Conservation (phyloP, 2,888 invertebrate genomes). For the Ashinkailepas kermadecensis region DNA sequence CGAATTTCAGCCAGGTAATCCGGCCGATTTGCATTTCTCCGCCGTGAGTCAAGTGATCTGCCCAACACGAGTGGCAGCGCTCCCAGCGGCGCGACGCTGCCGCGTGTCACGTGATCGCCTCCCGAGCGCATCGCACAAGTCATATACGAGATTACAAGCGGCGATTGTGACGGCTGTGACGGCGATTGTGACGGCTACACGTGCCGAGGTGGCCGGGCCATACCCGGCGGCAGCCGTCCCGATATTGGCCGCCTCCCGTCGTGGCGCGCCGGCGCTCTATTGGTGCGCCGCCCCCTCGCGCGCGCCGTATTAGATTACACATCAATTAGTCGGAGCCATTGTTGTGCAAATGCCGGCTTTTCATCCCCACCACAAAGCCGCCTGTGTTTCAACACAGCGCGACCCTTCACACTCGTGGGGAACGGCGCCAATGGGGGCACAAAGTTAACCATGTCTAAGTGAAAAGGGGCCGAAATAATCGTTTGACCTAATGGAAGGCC, state of each 20-base stretch:
- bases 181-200: neutral
- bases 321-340: slow-evolving; percentile 18
- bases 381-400: slow-evolving; percentile 16
- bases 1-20: neutral
- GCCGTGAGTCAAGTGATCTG: too few species aligned
- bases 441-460: slow-evolving; percentile 23
- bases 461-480: slow-evolving; percentile 23
- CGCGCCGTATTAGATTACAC: slow-evolving; percentile 9
- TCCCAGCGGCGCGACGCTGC: too few species aligned
- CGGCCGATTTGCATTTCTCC: too few species aligned
- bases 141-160: neutral
- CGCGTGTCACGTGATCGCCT: neutral
- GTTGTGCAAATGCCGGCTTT: slow-evolving; percentile 19
- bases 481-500: slow-evolving; percentile 20
- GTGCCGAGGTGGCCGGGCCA: too few species aligned
- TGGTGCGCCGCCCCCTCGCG: neutral
- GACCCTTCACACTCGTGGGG: slow-evolving; percentile 1
- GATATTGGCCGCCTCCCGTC: slow-evolving; percentile 7
- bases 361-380: slow-evolving; percentile 15
- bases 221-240: neutral
- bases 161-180: neutral
- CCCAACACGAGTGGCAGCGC: too few species aligned
- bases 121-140: neutral
- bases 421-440: neutral
- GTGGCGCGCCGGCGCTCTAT: too few species aligned